phyloP scores from a whole-genome alignment of 2,113 vertebrate species.

The Drymodes brunneopygia region DNA sequence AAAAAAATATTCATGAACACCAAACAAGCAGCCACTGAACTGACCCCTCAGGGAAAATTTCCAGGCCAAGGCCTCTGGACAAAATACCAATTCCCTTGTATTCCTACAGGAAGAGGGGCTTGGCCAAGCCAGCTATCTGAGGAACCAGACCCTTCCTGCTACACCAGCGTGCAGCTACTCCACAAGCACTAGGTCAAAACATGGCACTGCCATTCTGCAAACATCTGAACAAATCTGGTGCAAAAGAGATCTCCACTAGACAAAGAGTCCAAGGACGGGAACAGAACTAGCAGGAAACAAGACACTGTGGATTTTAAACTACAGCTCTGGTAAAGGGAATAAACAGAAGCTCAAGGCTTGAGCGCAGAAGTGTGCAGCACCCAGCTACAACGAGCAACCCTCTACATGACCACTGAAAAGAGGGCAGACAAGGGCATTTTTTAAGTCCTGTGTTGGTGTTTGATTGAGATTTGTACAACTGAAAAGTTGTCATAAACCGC shows the following conservation, averaged over 20 bases:
- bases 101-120: conserved; percentile 49
- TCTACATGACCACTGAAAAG: not conserved
- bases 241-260: not conserved
- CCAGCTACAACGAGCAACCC: not conserved
- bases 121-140: conserved; percentile 43
- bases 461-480: not conserved
- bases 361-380: not conserved
- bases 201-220: not conserved
- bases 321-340: not conserved
- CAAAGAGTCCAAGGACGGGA: not conserved
- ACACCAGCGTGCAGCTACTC: not conserved
- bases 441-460: not conserved
- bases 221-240: not conserved
- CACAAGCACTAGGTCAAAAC: not conserved
- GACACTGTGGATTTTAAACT: not conserved
- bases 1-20: not conserved
- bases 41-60: conserved; percentile 9
- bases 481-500: not conserved
- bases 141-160: conserved; percentile 71
- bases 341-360: not conserved
- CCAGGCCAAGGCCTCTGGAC: conserved; percentile 26
- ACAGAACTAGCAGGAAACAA: not conserved
- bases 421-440: not conserved
- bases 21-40: not conserved
- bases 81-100: not conserved